Conservation (phyloP, 1,140 invertebrate species). For the Trinorchestia longiramus region DNA sequence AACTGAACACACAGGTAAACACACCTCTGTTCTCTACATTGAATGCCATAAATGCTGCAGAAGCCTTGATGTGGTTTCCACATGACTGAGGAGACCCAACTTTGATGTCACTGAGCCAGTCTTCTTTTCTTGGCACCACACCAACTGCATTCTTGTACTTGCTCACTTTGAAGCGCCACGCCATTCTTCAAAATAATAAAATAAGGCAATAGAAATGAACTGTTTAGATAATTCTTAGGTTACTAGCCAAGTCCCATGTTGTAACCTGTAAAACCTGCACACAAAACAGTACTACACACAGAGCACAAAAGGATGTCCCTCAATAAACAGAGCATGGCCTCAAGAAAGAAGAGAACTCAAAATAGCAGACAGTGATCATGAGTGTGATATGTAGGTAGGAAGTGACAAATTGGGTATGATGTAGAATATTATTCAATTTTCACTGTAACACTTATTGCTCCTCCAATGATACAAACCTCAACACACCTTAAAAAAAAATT, state of each 20-base stretch:
- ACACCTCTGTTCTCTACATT: slow-evolving; percentile 80
- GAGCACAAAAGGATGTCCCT: too few species aligned
- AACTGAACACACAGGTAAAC: not conserved
- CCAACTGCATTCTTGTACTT: slow-evolving; percentile 97
- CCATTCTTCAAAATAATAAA: slow-evolving; percentile 75
- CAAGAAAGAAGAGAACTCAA: not conserved
- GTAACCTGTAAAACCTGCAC: slow-evolving; percentile 5
- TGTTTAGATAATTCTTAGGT: not conserved
- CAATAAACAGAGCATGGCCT: not conserved
- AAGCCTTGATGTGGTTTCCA: slow-evolving; percentile 93
- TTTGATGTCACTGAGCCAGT: slow-evolving; percentile 88
- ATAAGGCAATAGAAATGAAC: too few species aligned
- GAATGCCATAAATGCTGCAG: slow-evolving; percentile 92
- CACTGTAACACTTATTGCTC: not conserved
- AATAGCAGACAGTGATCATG: not conserved
- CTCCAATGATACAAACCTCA: not conserved
- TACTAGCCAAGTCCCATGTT: too few species aligned
- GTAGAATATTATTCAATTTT: too few species aligned
- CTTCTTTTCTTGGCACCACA: slow-evolving; percentile 91
- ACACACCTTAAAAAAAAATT: not conserved
- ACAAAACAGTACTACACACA: not conserved
- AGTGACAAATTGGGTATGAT: not conserved
- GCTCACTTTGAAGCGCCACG: slow-evolving; percentile 95
- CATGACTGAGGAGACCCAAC: slow-evolving; percentile 92
- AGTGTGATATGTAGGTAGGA: not conserved